Evolutionary conservation across 2,888 invertebrate species (phyloP), one percentile per base, ranked within the genome.

Genomic region (Lysandra coridon): DNA sequence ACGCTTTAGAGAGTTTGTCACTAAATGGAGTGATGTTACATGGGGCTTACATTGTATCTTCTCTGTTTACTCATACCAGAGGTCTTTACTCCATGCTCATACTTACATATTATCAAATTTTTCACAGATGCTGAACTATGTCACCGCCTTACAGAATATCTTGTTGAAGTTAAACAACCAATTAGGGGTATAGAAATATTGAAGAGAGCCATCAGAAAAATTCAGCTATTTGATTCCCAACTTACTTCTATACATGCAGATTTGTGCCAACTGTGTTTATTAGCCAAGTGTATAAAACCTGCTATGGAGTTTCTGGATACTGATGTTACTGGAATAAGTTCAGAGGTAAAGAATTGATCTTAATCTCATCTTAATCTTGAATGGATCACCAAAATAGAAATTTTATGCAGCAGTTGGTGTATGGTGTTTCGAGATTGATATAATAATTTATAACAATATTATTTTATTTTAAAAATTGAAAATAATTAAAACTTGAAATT

Each of bases 221-320:
- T 99, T 84, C 98, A 98, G 88, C 91, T 98, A 33, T 97, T 96
- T 91, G 97, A 98, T 85, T 97, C 98, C 17, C 99, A 99, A 90
- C 93, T 99, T 82, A 99, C 99, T 53, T 98, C 99, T 2, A 97
- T 99, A 83, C 99, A 99, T 92, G 97, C 98, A 23, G 98, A 98
- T 92, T 95, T 99, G 79, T 98, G 98, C 88, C 98, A 98, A 90
- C 95, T 99, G 30, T 98, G 99, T 92, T 95, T 99, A 78, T 92
- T 98, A 81, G 97, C 98, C 75, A 98, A 98, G 92, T 98, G 98
- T 90, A 97, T 99, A 91, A 98, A 98, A 88, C 98, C 98, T 73
- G 98, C 98, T 3, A 92, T 99, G 78, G 97, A 97, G 86, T 97
- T 98, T 89, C 95, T 99, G 83, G 97, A 99, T 87, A 96, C 96